These are phyloP conservation scores for Aphidius gifuensis DNA, from an alignment of 1,140 invertebrate species.

Conservation along the genomic window DNA sequence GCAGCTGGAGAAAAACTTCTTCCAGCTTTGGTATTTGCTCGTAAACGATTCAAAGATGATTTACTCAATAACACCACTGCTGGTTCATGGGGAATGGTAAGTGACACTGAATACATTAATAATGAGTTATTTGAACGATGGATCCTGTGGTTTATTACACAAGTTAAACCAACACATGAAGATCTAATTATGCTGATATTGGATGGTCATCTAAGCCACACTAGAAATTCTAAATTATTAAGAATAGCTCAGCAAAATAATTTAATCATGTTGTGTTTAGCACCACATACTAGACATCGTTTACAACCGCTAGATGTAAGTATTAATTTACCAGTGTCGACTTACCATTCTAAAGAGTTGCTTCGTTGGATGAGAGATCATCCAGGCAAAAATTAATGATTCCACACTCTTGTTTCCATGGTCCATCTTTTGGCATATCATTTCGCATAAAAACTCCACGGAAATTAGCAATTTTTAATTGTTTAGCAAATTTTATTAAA, in stretches of 20 bases:
- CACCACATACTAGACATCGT: constrained; percentile 32
- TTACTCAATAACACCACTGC: constrained; percentile 29
- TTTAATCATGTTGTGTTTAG: constrained; percentile 36
- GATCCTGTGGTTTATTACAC: no score
- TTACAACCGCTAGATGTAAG: constrained; percentile 42
- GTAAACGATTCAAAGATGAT: constrained; percentile 26
- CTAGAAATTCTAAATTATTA: constrained; percentile 32
- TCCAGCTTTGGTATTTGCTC: constrained; percentile 34
- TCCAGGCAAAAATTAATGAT: constrained; percentile 29
- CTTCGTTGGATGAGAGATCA: constrained; percentile 33
- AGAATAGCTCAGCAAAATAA: constrained; percentile 35
- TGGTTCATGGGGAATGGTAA: constrained; percentile 18
- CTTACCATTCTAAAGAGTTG: constrained; percentile 34
- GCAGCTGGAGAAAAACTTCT: constrained; percentile 32
- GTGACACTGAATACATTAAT: constrained; percentile 32
- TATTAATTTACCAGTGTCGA: constrained; percentile 42
- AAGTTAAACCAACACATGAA: no score
- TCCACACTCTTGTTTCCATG: no score
- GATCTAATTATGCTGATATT: constrained; percentile 19
- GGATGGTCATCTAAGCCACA: constrained; percentile 36
- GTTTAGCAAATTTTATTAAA: no score
- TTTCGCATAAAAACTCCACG: no score
- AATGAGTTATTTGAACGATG: constrained; percentile 29
- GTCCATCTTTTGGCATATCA: no score
- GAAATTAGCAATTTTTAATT: no score